Percentiles rank a stretch among this genome's conserved stretches.
These are phyloP conservation scores for Platorchestia sp. DNA, from an alignment of 1,140 invertebrate species.

Conservation along the genomic window DNA sequence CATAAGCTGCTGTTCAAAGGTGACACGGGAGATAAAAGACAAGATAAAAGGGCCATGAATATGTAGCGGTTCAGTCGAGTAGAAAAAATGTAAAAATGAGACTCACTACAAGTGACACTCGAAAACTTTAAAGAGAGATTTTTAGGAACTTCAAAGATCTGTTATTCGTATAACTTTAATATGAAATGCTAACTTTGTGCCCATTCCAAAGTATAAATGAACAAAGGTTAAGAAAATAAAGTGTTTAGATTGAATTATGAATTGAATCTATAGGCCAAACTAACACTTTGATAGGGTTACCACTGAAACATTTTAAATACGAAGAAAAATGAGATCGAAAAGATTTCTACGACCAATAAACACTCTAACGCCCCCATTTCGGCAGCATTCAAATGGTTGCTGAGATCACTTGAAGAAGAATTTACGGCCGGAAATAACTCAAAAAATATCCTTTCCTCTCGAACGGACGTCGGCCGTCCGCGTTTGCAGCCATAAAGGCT, in stretches of 20 bases:
- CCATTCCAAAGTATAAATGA: background rate
- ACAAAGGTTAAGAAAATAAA: background rate
- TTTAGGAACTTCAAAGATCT: too few species aligned
- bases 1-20: too few species aligned
- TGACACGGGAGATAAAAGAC: too few species aligned
- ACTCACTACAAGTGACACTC: too few species aligned
- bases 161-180: too few species aligned
- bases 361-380: background rate
- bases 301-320: background rate
- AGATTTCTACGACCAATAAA: background rate
- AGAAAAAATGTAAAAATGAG: too few species aligned
- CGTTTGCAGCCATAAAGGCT: background rate
- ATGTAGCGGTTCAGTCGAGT: too few species aligned
- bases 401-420: conserved; percentile 22
- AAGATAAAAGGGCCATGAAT: too few species aligned
- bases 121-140: too few species aligned
- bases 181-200: background rate
- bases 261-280: background rate
- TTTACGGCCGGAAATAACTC: conserved; percentile 7
- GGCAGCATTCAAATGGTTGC: conserved; percentile 29
- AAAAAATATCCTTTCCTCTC: conserved; percentile 36
- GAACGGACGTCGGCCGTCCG: background rate
- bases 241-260: too few species aligned
- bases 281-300: background rate
- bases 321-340: background rate